Evolutionary conservation across 2,888 invertebrate species (phyloP).

Genomic region (Helleia helle): DNA sequence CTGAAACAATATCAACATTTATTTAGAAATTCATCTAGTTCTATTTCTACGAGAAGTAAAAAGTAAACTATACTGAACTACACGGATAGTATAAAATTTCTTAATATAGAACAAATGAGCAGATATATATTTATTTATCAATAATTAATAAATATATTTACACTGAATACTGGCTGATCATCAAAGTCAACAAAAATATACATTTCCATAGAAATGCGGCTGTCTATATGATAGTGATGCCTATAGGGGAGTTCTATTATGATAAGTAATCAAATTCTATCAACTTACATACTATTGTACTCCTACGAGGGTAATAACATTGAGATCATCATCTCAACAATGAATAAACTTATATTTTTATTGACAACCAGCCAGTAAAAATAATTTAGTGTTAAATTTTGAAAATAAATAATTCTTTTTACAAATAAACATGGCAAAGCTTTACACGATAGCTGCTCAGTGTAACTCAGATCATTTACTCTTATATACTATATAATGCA

Average conservation of each 20-base stretch:
- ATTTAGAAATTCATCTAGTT: conserved; percentile 8
- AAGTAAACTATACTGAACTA: conserved; percentile 7
- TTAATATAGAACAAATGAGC: conserved; percentile 8
- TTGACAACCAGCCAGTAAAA: conserved; percentile 9
- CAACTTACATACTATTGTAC: too few relatives aligned
- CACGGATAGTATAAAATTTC: conserved; percentile 6
- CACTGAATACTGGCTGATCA: conserved; percentile 10
- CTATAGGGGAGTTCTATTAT: not conserved
- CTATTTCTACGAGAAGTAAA: conserved; percentile 8
- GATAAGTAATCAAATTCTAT: not conserved
- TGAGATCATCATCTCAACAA: not conserved
- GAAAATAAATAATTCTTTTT: conserved; percentile 16
- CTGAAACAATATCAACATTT: conserved; percentile 5
- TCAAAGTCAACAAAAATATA: conserved; percentile 9
- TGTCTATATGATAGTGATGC: conserved; percentile 5
- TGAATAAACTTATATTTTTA: not conserved
- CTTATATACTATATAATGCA: conserved; percentile 18
- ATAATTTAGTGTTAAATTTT: conserved; percentile 11
- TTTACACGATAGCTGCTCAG: conserved; percentile 22
- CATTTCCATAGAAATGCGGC: conserved; percentile 14
- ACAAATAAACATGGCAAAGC: conserved; percentile 15
- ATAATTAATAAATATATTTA: conserved; percentile 8
- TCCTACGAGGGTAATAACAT: too few relatives aligned
- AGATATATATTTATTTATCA: not conserved
- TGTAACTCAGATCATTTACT: conserved; percentile 32